These are phyloP conservation scores for Oxystoma pomonae DNA, from an alignment of 2,888 invertebrate genomes.

Conservation along the genomic window DNA sequence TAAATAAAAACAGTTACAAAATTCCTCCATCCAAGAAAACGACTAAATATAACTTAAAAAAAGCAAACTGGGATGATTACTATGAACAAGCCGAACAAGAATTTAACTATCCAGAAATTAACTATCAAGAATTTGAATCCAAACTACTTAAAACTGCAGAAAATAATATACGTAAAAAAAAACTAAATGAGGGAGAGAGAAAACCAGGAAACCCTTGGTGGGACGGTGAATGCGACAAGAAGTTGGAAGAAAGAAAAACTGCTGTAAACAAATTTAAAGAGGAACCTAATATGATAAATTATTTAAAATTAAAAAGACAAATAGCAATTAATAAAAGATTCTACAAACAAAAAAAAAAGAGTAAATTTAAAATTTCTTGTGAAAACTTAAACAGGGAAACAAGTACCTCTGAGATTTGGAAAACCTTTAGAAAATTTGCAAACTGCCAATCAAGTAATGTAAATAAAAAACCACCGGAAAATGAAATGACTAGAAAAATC, in stretches of 20 bases:
- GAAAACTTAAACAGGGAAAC: neutral
- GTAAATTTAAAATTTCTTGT: neutral
- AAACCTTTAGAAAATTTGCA: neutral
- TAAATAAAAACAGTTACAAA: neutral
- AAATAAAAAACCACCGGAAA: neutral
- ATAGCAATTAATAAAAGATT: neutral
- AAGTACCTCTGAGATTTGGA: neutral
- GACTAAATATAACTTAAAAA: neutral
- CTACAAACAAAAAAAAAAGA: neutral
- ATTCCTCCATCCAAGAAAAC: neutral
- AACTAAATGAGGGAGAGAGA: neutral
- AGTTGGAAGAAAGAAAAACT: neutral
- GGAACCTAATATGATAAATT: neutral
- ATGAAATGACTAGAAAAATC: neutral
- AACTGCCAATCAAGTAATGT: neutral
- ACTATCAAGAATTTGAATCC: neutral
- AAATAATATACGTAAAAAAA: neutral
- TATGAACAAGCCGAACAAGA: neutral
- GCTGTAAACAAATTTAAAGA: neutral
- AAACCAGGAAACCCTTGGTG: neutral
- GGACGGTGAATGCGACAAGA: neutral
- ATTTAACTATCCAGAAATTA: neutral
- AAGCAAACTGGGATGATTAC: neutral
- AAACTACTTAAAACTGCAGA: neutral
- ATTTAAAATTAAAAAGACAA: neutral